Evolutionary conservation across 23 tunicate species (phyloP).

Genomic region (Ciona savignyi): DNA sequence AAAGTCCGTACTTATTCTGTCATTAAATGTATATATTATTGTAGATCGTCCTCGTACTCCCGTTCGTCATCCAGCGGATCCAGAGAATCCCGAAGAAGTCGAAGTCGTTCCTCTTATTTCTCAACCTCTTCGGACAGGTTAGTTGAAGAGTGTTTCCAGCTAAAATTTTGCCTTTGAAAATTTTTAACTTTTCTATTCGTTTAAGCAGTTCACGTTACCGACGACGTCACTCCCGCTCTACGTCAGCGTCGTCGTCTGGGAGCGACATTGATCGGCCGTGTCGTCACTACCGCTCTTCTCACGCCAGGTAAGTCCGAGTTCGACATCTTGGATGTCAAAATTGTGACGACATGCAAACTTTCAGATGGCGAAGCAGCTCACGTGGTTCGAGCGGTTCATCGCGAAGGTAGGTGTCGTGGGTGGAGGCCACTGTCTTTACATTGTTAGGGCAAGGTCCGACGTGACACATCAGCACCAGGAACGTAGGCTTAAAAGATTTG

Average conservation of each 20-base stretch:
- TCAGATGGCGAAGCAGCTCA: too few relatives aligned
- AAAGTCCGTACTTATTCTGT: background rate
- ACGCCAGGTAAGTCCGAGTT: conserved; percentile 3
- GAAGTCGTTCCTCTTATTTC: background rate
- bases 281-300: conserved; percentile 45
- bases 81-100: background rate
- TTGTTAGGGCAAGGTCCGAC: too few relatives aligned
- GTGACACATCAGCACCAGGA: too few relatives aligned
- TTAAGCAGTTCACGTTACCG: conserved; percentile 23
- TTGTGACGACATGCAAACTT: too few relatives aligned
- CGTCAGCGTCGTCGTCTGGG: conserved; percentile 29
- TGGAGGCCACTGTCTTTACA: too few relatives aligned
- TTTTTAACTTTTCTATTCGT: background rate
- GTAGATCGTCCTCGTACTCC: background rate
- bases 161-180: too few relatives aligned
- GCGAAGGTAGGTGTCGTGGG: too few relatives aligned
- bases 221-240: background rate
- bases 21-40: background rate
- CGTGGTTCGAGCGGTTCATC: too few relatives aligned
- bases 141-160: too few relatives aligned
- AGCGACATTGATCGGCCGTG: conserved; percentile 60
- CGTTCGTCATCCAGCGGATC: background rate
- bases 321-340: too few relatives aligned
- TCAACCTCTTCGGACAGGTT: background rate
- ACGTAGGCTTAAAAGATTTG: too few relatives aligned